Evolutionary conservation across 1,140 invertebrate species (phyloP).

Genomic region (Temnothorax longispinosus): DNA sequence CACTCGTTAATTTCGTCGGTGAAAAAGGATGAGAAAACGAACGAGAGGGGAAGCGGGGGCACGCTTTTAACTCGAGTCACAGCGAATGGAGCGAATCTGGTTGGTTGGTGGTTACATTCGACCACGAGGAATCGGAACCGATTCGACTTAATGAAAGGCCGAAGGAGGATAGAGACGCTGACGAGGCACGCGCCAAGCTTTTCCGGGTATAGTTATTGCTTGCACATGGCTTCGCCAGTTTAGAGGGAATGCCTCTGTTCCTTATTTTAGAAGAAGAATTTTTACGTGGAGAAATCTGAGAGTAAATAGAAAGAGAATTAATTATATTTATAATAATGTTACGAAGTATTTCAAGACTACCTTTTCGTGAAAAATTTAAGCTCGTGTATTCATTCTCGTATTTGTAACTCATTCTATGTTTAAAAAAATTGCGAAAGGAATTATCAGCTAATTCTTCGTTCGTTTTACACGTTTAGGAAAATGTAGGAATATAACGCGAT

Average conservation of each 20-base stretch:
- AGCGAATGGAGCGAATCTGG: slow-evolving; percentile 75
- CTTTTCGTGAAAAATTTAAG: background rate
- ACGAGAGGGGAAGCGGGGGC: slow-evolving; percentile 26
- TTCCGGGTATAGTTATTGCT: background rate
- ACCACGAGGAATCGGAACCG: slow-evolving; percentile 70
- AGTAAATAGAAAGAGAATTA: background rate
- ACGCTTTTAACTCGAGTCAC: slow-evolving; percentile 60
- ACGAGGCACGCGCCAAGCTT: slow-evolving; percentile 70
- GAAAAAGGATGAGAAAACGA: slow-evolving; percentile 54
- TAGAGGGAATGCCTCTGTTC: background rate
- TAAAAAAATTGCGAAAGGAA: background rate
- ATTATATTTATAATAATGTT: background rate
- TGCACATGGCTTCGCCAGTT: background rate
- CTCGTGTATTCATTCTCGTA: background rate
- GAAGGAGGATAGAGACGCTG: slow-evolving; percentile 75
- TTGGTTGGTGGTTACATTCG: slow-evolving; percentile 77
- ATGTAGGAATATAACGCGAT: background rate
- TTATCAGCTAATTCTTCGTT: background rate
- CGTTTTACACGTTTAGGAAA: background rate
- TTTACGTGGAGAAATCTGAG: background rate
- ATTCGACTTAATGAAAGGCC: slow-evolving; percentile 82
- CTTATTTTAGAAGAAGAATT: slow-evolving; percentile 13
- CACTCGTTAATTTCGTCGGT: slow-evolving; percentile 68
- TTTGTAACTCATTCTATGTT: background rate
- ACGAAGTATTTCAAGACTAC: background rate